A percentile compares a stretch with the other conserved stretches of the same genome.
phyloP scores from a whole-genome alignment of 2,888 invertebrate species.

The Andrena camellia region DNA sequence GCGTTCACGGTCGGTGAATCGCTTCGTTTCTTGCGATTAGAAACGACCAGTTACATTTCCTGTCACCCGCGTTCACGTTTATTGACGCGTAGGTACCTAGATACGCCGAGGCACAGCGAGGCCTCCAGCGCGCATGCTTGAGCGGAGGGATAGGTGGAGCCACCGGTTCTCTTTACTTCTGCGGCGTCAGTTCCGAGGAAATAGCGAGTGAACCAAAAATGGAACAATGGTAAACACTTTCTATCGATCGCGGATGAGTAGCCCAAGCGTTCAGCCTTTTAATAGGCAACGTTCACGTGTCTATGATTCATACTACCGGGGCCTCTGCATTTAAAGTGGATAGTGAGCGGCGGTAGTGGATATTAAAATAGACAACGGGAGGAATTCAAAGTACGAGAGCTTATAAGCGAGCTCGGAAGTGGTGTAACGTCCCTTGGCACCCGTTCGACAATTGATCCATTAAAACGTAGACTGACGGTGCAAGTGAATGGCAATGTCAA shows the following conservation, averaged over 20 bases:
- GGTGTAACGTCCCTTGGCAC: constrained; percentile 1
- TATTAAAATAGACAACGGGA: not conserved
- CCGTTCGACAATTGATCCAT: not conserved
- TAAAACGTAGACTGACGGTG: constrained; percentile 12
- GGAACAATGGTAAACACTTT: constrained; percentile 4
- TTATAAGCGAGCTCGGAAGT: not conserved
- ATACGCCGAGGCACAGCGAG: not conserved
- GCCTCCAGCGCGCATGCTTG: not conserved
- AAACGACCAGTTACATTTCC: not conserved
- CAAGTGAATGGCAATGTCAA: constrained; percentile 54
- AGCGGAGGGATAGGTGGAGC: no score
- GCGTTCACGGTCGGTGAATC: not conserved
- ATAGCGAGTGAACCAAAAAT: not conserved
- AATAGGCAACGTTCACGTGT: constrained; percentile 1
- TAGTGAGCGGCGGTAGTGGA: not conserved
- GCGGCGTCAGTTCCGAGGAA: no score
- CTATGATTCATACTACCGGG: constrained; percentile 19
- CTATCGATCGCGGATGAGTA: not conserved
- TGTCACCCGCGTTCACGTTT: not conserved
- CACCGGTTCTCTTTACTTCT: no score
- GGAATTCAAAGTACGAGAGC: not conserved
- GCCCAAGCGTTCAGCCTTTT: not conserved
- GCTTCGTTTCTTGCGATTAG: not conserved
- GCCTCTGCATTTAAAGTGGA: constrained; percentile 3
- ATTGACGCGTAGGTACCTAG: not conserved